phyloP scores from a whole-genome alignment of 2,888 invertebrate genomes.

The Megaustenia siamemsis region DNA sequence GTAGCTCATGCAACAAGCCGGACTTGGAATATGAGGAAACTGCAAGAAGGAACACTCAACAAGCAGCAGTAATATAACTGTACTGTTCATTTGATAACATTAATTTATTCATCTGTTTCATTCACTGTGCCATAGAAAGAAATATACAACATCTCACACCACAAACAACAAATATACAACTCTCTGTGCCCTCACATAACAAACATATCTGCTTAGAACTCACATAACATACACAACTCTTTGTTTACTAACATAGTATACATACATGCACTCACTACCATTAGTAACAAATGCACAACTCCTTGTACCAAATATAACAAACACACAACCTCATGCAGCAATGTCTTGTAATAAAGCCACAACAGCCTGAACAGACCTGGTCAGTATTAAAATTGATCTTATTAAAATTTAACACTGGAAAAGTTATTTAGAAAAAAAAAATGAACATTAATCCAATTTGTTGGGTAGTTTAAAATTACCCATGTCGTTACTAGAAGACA shows the following conservation, averaged over 20 bases:
- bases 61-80: background rate
- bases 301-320: background rate
- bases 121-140: background rate
- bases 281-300: no score
- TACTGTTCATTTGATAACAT: background rate
- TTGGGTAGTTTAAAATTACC: constrained; percentile 18
- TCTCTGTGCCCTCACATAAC: background rate
- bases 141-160: no score
- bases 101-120: background rate
- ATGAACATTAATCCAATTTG: background rate
- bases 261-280: background rate
- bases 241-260: background rate
- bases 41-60: background rate
- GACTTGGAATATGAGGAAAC: background rate
- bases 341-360: no score
- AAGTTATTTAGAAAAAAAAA: background rate
- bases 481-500: background rate
- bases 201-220: no score
- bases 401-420: background rate
- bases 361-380: background rate
- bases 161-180: background rate
- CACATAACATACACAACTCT: no score
- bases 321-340: background rate
- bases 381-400: background rate
- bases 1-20: background rate